Percentiles rank a stretch among this genome's conserved stretches.
These are phyloP conservation scores for Erythrolamprus reginae DNA, from an alignment of 2,113 vertebrate genomes.

Conservation along the genomic window DNA sequence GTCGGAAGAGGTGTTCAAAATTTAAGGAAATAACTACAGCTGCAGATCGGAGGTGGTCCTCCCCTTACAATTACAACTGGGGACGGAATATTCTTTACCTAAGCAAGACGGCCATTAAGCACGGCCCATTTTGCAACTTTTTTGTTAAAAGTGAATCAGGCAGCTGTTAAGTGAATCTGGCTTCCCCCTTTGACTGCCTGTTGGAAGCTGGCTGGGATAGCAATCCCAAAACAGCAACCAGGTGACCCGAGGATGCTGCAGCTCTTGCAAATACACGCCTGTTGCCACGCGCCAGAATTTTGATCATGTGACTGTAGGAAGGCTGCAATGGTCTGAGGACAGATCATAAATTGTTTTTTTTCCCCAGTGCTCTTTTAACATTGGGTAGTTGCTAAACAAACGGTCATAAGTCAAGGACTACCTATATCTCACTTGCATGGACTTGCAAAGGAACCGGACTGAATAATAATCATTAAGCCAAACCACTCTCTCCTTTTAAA, in stretches of 20 bases:
- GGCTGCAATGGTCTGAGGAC: neutral
- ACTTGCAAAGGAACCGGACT: neutral
- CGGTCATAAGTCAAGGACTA: neutral
- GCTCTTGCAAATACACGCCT: neutral
- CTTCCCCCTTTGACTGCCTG: neutral
- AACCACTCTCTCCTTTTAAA: neutral
- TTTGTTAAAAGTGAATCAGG: neutral
- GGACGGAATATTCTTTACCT: neutral
- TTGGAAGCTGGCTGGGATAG: neutral
- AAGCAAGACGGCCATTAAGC: neutral
- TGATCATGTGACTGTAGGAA: accelerated
- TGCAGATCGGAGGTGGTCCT: neutral
- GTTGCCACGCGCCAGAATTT: neutral
- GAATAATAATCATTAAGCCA: neutral
- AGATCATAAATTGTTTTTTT: neutral
- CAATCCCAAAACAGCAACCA: neutral
- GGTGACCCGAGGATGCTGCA: neutral
- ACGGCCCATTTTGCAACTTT: neutral
- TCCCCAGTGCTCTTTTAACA: neutral
- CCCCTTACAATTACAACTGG: neutral
- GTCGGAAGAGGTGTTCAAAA: neutral
- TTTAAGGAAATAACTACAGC: neutral
- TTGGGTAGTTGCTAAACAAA: neutral
- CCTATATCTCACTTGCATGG: neutral
- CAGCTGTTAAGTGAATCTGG: neutral